Conservation (phyloP, 2,113 vertebrate species). For the Loxodonta africana region DNA sequence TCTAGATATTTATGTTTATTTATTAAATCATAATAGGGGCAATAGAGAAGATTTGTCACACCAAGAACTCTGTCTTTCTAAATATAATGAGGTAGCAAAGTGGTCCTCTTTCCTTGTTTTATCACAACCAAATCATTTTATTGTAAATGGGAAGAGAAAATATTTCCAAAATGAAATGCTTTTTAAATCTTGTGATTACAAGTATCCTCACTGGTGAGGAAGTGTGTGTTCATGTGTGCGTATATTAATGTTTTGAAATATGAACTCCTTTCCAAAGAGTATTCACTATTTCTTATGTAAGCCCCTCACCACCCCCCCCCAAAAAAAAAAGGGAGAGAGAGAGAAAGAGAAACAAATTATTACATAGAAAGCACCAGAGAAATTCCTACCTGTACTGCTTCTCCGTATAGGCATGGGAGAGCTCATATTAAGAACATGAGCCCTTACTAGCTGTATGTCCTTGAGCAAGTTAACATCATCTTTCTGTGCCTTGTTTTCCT, state of each 20-base stretch:
- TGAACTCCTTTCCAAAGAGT: background rate
- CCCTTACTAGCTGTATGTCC: background rate
- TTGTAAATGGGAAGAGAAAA: background rate
- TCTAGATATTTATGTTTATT: background rate
- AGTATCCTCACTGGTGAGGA: background rate
- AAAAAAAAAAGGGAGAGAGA: background rate
- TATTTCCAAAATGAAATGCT: background rate
- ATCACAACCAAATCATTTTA: background rate
- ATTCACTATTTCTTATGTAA: background rate
- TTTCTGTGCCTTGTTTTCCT: background rate
- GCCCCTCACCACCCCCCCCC: too few relatives aligned
- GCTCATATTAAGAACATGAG: background rate
- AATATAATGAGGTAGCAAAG: background rate
- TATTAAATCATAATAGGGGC: background rate
- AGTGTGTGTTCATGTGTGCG: background rate
- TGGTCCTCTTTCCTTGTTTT: background rate
- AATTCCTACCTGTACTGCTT: background rate
- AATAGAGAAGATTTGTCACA: background rate
- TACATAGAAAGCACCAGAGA: background rate
- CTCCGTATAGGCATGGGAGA: background rate
- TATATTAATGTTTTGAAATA: background rate
- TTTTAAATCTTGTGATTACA: background rate
- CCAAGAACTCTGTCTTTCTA: background rate
- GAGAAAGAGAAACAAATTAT: background rate
- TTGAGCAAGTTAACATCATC: conserved; percentile 26